phyloP scores from a whole-genome alignment of 2,888 invertebrate species.

The Corythucha ciliata region DNA sequence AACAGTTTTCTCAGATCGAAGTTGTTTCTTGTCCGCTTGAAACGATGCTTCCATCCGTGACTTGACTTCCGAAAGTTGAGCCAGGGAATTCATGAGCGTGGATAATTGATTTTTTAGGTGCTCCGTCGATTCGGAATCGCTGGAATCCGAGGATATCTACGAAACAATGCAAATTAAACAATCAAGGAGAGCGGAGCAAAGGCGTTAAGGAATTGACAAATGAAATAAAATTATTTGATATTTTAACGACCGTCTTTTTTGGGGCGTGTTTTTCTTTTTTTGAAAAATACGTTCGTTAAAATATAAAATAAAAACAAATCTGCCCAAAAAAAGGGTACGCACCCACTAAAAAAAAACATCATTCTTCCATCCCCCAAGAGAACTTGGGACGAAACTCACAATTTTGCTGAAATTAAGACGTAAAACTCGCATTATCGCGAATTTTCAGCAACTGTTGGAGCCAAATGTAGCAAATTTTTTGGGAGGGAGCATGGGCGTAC shows the following conservation, averaged over 20 bases:
- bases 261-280: neutral
- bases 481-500: no score
- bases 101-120: slow-evolving; percentile 46
- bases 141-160: slow-evolving; percentile 31
- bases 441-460: no score
- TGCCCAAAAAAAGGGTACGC: no score
- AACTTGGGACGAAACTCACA: no score
- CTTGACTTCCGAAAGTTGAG: slow-evolving; percentile 72
- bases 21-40: slow-evolving; percentile 58
- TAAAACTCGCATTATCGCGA: no score
- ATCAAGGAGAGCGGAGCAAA: neutral
- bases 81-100: slow-evolving; percentile 59
- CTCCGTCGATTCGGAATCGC: slow-evolving; percentile 38
- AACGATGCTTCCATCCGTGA: slow-evolving; percentile 75
- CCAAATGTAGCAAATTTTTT: no score
- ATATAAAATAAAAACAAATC: no score
- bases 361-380: no score
- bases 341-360: no score
- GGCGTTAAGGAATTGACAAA: neutral
- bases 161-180: neutral
- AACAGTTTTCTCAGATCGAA: slow-evolving; percentile 46
- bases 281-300: neutral
- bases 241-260: slow-evolving; percentile 5
- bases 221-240: neutral
- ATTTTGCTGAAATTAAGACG: no score